Evolutionary conservation across 2,113 vertebrate species (phyloP), one percentile per base, ranked within the genome.

Genomic region (Cochlearius cochlearius): DNA sequence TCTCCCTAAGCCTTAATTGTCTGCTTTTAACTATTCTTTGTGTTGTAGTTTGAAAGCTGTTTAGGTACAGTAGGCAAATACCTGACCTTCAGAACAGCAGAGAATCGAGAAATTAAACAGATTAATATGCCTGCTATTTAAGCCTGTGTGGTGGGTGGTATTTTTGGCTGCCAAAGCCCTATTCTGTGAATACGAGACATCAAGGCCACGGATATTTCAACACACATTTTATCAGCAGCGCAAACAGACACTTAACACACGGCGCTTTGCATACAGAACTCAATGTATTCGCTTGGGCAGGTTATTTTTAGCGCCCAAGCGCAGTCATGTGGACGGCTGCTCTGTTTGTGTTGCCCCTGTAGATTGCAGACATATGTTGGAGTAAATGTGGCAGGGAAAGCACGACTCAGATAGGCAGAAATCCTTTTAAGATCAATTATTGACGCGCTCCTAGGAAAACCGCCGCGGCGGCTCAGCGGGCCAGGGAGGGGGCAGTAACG

Each of bases 231-330:
- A 77, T 67, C 95, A 91, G 95, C 91, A 94, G 97, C 26, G 88
- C 94, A 92, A 86, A 86, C 96, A 97, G 91, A 94, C 86, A 59
- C 86, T 86, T 26, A 32, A 11, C 95, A 71, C 82, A 2, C 39
- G 92, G 92, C 26, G 13, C 62, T 96, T 81, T 96, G 96, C 94
- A 85, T 95, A 49, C 88, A 52, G 92, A 68, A 50, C 91, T 67
- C 17, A 27, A 92, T 75, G 86, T 27, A 49, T 94, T 88, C 88
- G 1, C 94, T 92, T 9, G 2, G 3, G 81, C 53, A 3, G 69
- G 79, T 59, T 96, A 94, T 96, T 96, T 96, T 96, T 96, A 89
- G 96, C 92, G 92, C 36, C 83, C 36, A 2, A 75, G 91, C 7
- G 79, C 95, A 96, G 97, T 91, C 94, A 49, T 94, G 94, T 23